phyloP scores from a whole-genome alignment of 2,113 vertebrate genomes.

The Etia nguti region DNA sequence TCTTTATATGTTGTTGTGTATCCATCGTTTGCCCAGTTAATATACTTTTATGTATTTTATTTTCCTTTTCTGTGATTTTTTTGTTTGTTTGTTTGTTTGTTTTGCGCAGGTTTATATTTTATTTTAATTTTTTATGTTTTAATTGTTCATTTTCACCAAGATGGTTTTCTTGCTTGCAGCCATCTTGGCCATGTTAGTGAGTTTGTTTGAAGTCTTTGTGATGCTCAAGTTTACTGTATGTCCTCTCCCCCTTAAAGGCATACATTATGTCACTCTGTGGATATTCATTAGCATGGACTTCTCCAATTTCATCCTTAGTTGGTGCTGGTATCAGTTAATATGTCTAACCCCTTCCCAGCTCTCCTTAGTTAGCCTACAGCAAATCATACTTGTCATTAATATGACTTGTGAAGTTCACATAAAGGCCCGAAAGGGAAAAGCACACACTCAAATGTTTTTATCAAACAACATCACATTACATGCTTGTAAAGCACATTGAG shows the following conservation, averaged over 20 bases:
- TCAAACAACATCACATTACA: not conserved
- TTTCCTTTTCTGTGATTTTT: conserved; percentile 43
- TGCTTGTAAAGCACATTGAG: not conserved
- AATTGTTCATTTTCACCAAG: conserved; percentile 56
- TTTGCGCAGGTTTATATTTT: not conserved
- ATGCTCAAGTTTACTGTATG: conserved; percentile 49
- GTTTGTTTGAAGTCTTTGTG: conserved; percentile 54
- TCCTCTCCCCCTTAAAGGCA: conserved; percentile 24
- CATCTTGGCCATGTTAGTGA: conserved; percentile 53
- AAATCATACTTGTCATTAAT: not conserved
- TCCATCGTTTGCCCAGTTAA: conserved; percentile 57
- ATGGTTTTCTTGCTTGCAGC: conserved; percentile 65
- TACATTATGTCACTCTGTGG: conserved; percentile 32
- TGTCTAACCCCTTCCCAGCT: conserved; percentile 32
- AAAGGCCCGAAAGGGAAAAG: conserved; percentile 15
- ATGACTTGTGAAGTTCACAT: not conserved
- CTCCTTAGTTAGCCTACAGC: conserved; percentile 2
- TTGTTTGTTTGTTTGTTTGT: not conserved
- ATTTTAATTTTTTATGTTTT: not conserved
- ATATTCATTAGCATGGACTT: conserved; percentile 61
- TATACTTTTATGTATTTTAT: conserved; percentile 44
- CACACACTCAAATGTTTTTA: not conserved
- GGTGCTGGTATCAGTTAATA: conserved; percentile 10
- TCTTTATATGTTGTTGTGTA: conserved; percentile 61
- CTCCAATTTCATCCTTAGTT: conserved; percentile 36